Evolutionary conservation across 2,888 invertebrate genomes (phyloP).

Genomic region (Hypomecis atomaria): DNA sequence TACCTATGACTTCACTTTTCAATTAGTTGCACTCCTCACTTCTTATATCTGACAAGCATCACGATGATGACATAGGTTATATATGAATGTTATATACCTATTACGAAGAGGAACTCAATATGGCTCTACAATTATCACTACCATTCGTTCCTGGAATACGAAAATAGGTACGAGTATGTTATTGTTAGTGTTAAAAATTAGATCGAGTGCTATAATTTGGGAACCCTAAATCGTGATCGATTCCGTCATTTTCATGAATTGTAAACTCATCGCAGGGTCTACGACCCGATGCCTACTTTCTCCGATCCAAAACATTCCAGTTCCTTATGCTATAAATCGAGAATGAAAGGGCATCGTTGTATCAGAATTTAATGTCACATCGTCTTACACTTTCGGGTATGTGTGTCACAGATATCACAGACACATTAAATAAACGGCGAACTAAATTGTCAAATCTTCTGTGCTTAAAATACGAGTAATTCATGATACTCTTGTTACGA

Average conservation of each 20-base stretch:
- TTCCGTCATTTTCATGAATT: conserved; percentile 18
- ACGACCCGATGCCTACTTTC: conserved; percentile 38
- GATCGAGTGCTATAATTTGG: conserved; percentile 26
- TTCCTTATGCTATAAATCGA: conserved; percentile 33
- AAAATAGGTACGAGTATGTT: conserved; percentile 8
- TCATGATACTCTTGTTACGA: conserved; percentile 7
- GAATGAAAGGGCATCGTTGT: conserved; percentile 32
- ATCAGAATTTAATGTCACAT: conserved; percentile 33
- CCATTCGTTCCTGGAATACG: conserved; percentile 14
- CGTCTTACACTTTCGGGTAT: conserved; percentile 25
- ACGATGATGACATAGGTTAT: conserved; percentile 10
- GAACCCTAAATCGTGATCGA: conserved; percentile 17
- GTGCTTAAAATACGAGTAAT: not conserved
- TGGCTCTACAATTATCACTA: conserved; percentile 31
- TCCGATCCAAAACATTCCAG: conserved; percentile 35
- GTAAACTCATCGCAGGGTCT: conserved; percentile 32
- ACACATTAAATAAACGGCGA: not conserved
- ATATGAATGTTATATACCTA: conserved; percentile 21
- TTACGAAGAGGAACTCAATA: conserved; percentile 25
- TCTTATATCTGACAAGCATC: conserved; percentile 2
- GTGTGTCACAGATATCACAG: conserved; percentile 12
- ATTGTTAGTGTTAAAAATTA: conserved; percentile 31
- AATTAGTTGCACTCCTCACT: conserved; percentile 4
- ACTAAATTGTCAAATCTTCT: conserved; percentile 4
- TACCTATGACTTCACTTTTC: conserved; percentile 10